These are phyloP conservation scores for Spodoptera litura DNA, from an alignment of 1,140 invertebrate species.

Conservation along the genomic window DNA sequence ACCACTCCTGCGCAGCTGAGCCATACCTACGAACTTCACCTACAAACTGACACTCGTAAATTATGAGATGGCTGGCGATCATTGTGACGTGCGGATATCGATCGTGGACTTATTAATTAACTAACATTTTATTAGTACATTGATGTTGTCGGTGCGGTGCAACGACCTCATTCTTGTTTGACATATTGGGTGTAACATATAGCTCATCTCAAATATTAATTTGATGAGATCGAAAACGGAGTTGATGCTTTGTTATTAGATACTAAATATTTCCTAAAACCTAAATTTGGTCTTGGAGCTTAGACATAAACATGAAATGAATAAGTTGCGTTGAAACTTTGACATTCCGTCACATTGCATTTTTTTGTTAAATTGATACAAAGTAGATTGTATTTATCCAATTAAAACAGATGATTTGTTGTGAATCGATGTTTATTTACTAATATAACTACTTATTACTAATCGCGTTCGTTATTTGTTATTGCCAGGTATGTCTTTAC, in stretches of 20 bases:
- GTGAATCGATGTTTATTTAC: too few species aligned
- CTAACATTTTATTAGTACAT: slow-evolving; percentile 13
- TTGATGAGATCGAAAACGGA: background rate
- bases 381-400: too few species aligned
- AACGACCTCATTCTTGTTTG: slow-evolving; percentile 9
- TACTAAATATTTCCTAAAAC: background rate
- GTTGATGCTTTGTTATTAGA: background rate
- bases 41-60: slow-evolving; percentile 73
- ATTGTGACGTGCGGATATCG: slow-evolving; percentile 61
- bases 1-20: slow-evolving; percentile 66
- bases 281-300: background rate
- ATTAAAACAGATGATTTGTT: too few species aligned
- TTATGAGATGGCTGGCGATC: slow-evolving; percentile 61
- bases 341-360: too few species aligned
- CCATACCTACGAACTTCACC: slow-evolving; percentile 75
- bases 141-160: background rate
- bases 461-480: too few species aligned
- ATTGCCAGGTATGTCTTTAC: too few species aligned
- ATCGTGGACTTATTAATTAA: slow-evolving; percentile 31
- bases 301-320: background rate
- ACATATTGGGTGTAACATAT: background rate
- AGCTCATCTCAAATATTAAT: background rate
- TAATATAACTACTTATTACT: too few species aligned
- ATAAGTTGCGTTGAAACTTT: background rate
- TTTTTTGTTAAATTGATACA: too few species aligned